Base-by-base conservation (phyloP, 2,888 invertebrate species). In the Lepas anatifera region DNA sequence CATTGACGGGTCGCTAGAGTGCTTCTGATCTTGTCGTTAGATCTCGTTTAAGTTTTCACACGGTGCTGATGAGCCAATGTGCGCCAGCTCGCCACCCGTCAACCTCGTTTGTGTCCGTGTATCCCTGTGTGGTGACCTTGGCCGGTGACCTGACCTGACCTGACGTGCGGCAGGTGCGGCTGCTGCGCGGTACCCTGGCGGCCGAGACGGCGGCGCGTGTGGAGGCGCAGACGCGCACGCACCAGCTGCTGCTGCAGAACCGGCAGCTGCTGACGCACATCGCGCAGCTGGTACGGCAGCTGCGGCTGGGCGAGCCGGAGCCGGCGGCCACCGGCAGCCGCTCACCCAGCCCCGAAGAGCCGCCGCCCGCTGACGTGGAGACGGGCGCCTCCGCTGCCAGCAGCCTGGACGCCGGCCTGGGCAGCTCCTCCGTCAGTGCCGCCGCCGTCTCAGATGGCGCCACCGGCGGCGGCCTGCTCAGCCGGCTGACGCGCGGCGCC, bases 251-350 rank as follows among this genome's bases (percentile, higher is more conserved):
- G 75, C 87, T 94, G 69, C 95, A 97, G 79, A 98, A 98, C 82
- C 89, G 94, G 76, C 97, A 97, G 80, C 82, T 98, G 66, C 82
- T 98, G 74, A 95, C 96, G 78, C 97, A 98, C 80, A 92, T 98
- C 77, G 89, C 93, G 63, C 89, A 91, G 16, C 83, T 98, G 76
- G 95, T 97, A 27, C 85, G 89, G 7, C 89, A 92, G 75, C 85
- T 97, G 73, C 93, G 93, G 77, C 64, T 39, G 37, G n/a, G n/a
- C 39, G 64, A 37, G 37, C 37, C 3, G 11, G 91, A 92, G 74
- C 87, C 93, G 74, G 96, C 97, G 77, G 84, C 86, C 58, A 18
- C 7, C 58, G 32, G 27, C 58, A 29, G 58, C 58, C 32, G 18
- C 16, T 29, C 29, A 18, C 18, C 32, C 58, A 32, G 32, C 58